A percentile compares a stretch with the other conserved stretches of the same genome.
phyloP scores from a whole-genome alignment of 2,888 invertebrate genomes.

The Leptarthrus brevirostris region DNA sequence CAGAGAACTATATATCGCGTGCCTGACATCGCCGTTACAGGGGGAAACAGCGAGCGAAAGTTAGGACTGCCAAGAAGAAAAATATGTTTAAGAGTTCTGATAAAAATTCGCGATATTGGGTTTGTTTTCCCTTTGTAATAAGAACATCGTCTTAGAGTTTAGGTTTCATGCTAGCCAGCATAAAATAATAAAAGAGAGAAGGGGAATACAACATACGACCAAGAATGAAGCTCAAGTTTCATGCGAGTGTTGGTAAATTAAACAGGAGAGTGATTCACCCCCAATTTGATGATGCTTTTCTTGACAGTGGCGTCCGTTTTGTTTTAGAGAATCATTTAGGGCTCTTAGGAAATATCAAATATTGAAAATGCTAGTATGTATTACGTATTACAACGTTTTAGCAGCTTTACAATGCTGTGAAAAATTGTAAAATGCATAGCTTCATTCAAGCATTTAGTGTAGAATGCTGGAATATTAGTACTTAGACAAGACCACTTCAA shows the following conservation, averaged over 20 bases:
- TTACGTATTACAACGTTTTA: too few species aligned
- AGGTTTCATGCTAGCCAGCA: background rate
- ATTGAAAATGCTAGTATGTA: too few species aligned
- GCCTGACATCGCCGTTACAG: background rate
- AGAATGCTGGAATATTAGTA: too few species aligned
- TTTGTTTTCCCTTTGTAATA: slow-evolving; percentile 19
- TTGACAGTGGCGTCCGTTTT: slow-evolving; percentile 26
- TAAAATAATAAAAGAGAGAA: background rate
- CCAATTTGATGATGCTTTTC: slow-evolving; percentile 1
- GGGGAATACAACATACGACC: background rate
- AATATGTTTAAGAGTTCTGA: background rate
- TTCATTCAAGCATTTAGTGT: too few species aligned
- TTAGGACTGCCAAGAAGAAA: slow-evolving; percentile 15
- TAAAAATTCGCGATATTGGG: slow-evolving; percentile 29
- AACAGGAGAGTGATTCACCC: slow-evolving; percentile 35
- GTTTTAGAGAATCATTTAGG: background rate
- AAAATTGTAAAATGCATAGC: too few species aligned
- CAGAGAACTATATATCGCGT: slow-evolving; percentile 21
- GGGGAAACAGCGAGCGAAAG: slow-evolving; percentile 5
- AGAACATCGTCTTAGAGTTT: slow-evolving; percentile 21
- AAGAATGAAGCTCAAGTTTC: slow-evolving; percentile 6
- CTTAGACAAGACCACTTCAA: too few species aligned
- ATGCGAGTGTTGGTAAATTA: slow-evolving; percentile 11
- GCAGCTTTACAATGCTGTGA: too few species aligned
- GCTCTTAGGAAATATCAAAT: background rate